phyloP scores from a whole-genome alignment of 2,888 invertebrate species.

The Nephrocerus scutellatus region DNA sequence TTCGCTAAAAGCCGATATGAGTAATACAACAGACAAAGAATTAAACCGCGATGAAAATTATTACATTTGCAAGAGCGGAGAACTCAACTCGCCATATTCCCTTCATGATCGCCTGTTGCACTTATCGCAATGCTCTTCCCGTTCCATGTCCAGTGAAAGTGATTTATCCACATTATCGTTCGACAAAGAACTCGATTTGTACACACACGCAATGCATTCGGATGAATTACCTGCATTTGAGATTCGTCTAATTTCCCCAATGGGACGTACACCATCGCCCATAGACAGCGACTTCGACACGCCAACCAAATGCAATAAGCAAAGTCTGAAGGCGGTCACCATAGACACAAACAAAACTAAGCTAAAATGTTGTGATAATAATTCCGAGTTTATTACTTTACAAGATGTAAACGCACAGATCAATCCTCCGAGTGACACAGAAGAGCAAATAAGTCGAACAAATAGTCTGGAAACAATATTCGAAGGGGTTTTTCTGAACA shows the following conservation, averaged over 20 bases:
- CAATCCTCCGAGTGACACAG: conserved; percentile 34
- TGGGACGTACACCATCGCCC: conserved; percentile 42
- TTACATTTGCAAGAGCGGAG: too few relatives aligned
- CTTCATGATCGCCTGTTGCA: conserved; percentile 31
- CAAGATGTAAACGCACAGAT: conserved; percentile 45
- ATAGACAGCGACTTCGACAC: conserved; percentile 33
- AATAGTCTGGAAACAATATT: conserved; percentile 43
- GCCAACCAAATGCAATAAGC: conserved; percentile 17
- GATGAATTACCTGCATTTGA: conserved; percentile 43
- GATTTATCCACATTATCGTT: conserved; percentile 37
- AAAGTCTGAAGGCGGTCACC: conserved; percentile 15
- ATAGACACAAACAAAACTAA: conserved; percentile 15
- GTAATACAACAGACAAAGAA: too few relatives aligned
- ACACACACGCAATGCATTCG: conserved; percentile 23
- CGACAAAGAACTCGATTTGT: conserved; percentile 31
- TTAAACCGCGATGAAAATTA: too few relatives aligned
- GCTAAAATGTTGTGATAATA: conserved; percentile 19
- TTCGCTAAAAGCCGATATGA: too few relatives aligned
- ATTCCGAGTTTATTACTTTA: conserved; percentile 38
- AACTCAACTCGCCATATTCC: too few relatives aligned
- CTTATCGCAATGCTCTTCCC: conserved; percentile 33
- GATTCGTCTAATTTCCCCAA: conserved; percentile 39
- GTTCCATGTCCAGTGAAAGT: conserved; percentile 37
- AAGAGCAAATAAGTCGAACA: conserved; percentile 24
- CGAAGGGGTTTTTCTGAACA: conserved; percentile 43